phyloP scores from a whole-genome alignment of 2,888 invertebrate genomes.

The Scelioninae gen. 1 region DNA sequence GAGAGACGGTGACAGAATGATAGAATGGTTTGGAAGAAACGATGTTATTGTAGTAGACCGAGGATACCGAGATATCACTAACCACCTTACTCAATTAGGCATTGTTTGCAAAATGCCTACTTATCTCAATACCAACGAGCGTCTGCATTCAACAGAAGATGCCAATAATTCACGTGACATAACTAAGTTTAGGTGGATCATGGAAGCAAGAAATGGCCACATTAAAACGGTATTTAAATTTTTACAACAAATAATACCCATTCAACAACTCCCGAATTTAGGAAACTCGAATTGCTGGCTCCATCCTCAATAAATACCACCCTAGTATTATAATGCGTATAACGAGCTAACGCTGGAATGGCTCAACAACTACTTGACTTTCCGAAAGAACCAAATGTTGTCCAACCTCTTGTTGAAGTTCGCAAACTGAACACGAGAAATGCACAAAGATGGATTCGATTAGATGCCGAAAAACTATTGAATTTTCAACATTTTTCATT shows the following conservation, averaged over 20 bases:
- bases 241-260: constrained; percentile 1
- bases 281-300: constrained; percentile 15
- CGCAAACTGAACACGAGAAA: constrained; percentile 55
- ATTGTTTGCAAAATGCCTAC: constrained; percentile 38
- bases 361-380: constrained; percentile 38
- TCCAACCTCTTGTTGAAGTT: constrained; percentile 54
- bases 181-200: constrained; percentile 3
- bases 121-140: constrained; percentile 15
- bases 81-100: constrained; percentile 18
- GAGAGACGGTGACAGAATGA: constrained; percentile 35
- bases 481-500: constrained; percentile 45
- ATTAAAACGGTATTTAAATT: constrained; percentile 55
- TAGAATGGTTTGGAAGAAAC: constrained; percentile 44
- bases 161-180: constrained; percentile 55
- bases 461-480: constrained; percentile 39
- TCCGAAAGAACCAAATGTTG: constrained; percentile 48
- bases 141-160: constrained; percentile 61
- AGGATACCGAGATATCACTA: no score
- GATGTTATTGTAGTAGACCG: no score
- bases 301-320: constrained; percentile 52
- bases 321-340: constrained; percentile 50
- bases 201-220: no score
- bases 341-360: constrained; percentile 46
- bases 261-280: no score
- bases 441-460: constrained; percentile 50